Percentiles rank a stretch among this genome's conserved stretches.
Evolutionary conservation across 1,140 invertebrate genomes (phyloP).

Genomic region (Andricus grossulariae): DNA sequence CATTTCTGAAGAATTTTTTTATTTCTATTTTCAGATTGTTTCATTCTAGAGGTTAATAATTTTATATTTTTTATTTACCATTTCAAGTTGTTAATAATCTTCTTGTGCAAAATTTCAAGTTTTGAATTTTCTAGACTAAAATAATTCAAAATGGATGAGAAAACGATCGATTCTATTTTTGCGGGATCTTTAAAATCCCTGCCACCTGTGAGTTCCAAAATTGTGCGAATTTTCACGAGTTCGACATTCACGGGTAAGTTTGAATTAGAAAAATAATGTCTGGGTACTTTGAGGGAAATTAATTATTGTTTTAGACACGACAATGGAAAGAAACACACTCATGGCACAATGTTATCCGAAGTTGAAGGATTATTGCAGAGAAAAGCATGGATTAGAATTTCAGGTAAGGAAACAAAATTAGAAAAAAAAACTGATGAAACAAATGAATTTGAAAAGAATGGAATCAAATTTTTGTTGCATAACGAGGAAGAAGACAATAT

Average conservation of each 20-base stretch:
- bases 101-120: neutral
- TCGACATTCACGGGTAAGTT: slow-evolving; percentile 96
- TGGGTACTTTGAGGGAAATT: neutral
- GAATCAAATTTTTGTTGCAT: too few relatives aligned
- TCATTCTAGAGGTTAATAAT: neutral
- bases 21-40: neutral
- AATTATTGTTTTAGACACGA: slow-evolving; percentile 85
- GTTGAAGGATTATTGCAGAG: slow-evolving; percentile 97
- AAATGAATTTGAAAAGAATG: too few relatives aligned
- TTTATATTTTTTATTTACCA: neutral
- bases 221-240: slow-evolving; percentile 98
- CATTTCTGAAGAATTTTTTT: neutral
- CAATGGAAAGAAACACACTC: slow-evolving; percentile 96
- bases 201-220: slow-evolving; percentile 97
- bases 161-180: slow-evolving; percentile 93
- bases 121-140: neutral
- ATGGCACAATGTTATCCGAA: slow-evolving; percentile 99
- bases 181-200: slow-evolving; percentile 90
- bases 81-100: neutral
- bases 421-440: too few relatives aligned
- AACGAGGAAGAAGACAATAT: slow-evolving; percentile 24
- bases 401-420: slow-evolving; percentile 81
- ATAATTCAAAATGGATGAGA: slow-evolving; percentile 85
- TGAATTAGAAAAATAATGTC: neutral
- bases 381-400: slow-evolving; percentile 98